Percentiles rank a stretch among this genome's conserved stretches.
Conservation (phyloP, 2,797 vertebrate genomes). For the Tamandua tetradactyla region DNA sequence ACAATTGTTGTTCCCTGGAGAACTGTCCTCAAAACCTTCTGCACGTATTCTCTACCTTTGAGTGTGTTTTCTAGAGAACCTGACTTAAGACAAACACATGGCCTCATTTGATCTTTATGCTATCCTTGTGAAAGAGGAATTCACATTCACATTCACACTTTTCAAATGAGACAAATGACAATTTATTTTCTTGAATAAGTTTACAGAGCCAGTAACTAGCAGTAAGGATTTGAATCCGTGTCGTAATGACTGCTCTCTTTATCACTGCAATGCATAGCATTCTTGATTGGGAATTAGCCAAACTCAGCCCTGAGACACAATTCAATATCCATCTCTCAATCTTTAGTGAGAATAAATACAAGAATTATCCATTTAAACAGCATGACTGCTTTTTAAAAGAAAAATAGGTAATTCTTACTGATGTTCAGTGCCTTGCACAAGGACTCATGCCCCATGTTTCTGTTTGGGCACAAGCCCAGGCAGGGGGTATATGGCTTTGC, state of each 20-base stretch:
- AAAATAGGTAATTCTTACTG: conserved; percentile 72
- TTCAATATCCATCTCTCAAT: conserved; percentile 75
- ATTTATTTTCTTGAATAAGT: neutral
- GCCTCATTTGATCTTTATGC: neutral
- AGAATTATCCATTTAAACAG: conserved; percentile 77
- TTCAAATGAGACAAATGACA: neutral
- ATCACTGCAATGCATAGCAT: neutral
- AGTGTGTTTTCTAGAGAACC: neutral
- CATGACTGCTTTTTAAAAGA: conserved; percentile 79
- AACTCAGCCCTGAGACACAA: conserved; percentile 74
- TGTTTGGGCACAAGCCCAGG: conserved; percentile 71
- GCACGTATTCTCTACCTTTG: neutral
- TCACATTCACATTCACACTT: neutral
- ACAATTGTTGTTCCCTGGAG: neutral
- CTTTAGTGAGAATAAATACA: conserved; percentile 78
- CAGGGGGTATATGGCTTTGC: conserved; percentile 66
- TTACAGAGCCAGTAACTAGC: neutral
- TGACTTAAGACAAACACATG: neutral
- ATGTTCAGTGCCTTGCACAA: conserved; percentile 59
- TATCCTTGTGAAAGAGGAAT: neutral
- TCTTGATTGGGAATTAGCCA: conserved; percentile 60
- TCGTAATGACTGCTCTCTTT: conserved; percentile 11
- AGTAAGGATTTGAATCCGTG: neutral
- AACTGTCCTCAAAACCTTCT: accelerated
- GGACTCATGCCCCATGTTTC: conserved; percentile 70